Evolutionary conservation across 2,888 invertebrate species (phyloP).

Genomic region (Argyresthia albistria): DNA sequence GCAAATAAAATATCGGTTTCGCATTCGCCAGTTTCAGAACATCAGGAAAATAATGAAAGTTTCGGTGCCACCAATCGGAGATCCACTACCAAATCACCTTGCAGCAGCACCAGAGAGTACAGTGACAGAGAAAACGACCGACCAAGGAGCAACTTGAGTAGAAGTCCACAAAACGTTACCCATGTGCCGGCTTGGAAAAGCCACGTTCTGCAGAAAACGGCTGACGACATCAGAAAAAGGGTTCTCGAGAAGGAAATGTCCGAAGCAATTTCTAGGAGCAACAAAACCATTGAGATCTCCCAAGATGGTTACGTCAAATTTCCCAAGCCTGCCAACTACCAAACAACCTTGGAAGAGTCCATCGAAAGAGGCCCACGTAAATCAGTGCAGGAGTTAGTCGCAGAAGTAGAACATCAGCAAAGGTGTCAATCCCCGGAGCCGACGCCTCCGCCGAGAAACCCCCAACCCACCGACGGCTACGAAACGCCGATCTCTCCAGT

Average conservation of each 20-base stretch:
- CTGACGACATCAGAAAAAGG: constrained; percentile 55
- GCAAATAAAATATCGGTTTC: constrained; percentile 48
- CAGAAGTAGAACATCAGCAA: constrained; percentile 70
- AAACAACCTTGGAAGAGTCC: constrained; percentile 21
- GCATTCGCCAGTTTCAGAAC: constrained; percentile 50
- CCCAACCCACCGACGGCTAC: constrained; percentile 35
- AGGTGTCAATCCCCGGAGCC: constrained; percentile 51
- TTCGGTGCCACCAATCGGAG: constrained; percentile 45
- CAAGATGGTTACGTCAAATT: constrained; percentile 66
- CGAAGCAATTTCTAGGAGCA: constrained; percentile 35
- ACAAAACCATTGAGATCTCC: constrained; percentile 54
- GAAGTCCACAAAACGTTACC: constrained; percentile 18
- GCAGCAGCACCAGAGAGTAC: constrained; percentile 26
- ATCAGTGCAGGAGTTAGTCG: constrained; percentile 76
- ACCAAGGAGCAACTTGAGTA: constrained; percentile 17
- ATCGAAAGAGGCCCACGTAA: constrained; percentile 51
- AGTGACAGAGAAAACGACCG: constrained; percentile 34
- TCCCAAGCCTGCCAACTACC: constrained; percentile 41
- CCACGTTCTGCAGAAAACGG: constrained; percentile 59
- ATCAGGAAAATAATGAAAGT: constrained; percentile 40
- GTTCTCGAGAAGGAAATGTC: constrained; percentile 55
- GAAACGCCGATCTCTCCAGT: constrained; percentile 23
- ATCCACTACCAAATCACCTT: constrained; percentile 43
- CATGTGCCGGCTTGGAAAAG: constrained; percentile 51
- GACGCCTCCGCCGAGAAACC: constrained; percentile 38